phyloP scores from a whole-genome alignment of 37 sponge, comb jelly and placozoan species.

The Lycopodina hypogea region DNA sequence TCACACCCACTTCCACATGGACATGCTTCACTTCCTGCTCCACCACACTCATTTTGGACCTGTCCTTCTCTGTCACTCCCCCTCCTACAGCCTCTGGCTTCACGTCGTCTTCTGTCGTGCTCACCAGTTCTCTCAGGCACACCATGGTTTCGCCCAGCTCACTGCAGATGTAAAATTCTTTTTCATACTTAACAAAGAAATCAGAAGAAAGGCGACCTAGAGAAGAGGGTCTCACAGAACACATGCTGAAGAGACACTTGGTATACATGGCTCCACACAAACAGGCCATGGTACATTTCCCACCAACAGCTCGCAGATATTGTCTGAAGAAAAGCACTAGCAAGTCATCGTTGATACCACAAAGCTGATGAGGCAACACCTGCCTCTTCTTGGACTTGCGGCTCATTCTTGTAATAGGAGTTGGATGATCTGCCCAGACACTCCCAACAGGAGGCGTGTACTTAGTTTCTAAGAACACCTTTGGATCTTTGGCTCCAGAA shows the following conservation, averaged over 20 bases:
- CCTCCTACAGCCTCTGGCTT: too few relatives aligned
- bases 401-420: background rate
- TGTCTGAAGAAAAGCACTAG: background rate
- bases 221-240: background rate
- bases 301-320: conserved; percentile 1
- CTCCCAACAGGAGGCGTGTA: background rate
- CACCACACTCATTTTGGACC: too few relatives aligned
- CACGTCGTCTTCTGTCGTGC: too few relatives aligned
- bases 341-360: background rate
- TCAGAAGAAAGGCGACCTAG: background rate
- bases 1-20: too few relatives aligned
- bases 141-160: background rate
- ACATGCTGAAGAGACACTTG: background rate
- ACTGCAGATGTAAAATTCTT: background rate
- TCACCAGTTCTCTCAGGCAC: too few relatives aligned
- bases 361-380: background rate
- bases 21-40: too few relatives aligned
- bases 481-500: too few relatives aligned
- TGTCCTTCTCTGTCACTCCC: too few relatives aligned
- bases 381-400: background rate
- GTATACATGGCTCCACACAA: conserved; percentile 1
- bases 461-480: background rate
- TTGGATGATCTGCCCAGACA: background rate
- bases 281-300: background rate
- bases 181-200: background rate